These are phyloP conservation scores for Drosophila suboccidentalis DNA, from an alignment of 2,888 invertebrate species.

Conservation along the genomic window DNA sequence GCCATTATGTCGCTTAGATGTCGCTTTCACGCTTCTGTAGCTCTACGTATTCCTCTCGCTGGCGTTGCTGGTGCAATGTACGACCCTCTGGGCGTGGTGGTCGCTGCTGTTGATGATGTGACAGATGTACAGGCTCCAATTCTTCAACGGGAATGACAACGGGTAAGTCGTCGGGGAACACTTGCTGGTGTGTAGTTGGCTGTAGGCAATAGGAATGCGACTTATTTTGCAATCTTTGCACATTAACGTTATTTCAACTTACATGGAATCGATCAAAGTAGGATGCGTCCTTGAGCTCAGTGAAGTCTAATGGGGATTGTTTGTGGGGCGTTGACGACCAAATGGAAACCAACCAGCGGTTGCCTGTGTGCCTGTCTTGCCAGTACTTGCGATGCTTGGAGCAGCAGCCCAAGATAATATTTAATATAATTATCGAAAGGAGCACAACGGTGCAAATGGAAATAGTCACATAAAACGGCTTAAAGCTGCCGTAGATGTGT, in stretches of 20 bases:
- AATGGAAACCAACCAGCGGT: slow-evolving; percentile 93
- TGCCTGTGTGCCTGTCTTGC: slow-evolving; percentile 92
- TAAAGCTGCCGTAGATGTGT: slow-evolving; percentile 90
- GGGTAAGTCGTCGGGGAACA: slow-evolving; percentile 71
- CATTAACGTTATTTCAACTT: slow-evolving; percentile 28
- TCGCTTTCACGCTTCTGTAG: slow-evolving; percentile 93
- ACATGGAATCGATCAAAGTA: slow-evolving; percentile 83
- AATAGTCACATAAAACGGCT: slow-evolving; percentile 94
- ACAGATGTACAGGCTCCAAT: slow-evolving; percentile 72
- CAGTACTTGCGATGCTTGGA: slow-evolving; percentile 93
- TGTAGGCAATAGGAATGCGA: slow-evolving; percentile 28
- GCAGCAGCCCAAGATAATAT: slow-evolving; percentile 93
- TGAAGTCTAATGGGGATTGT: slow-evolving; percentile 92
- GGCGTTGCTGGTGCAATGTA: slow-evolving; percentile 81
- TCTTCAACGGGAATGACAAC: slow-evolving; percentile 81
- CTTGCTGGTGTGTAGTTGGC: slow-evolving; percentile 76
- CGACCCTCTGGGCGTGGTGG: slow-evolving; percentile 83
- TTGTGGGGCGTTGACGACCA: slow-evolving; percentile 94
- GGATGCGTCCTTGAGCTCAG: slow-evolving; percentile 89
- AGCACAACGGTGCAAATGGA: slow-evolving; percentile 91
- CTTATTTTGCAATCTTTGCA: not conserved
- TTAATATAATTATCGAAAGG: slow-evolving; percentile 90
- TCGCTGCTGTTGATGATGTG: slow-evolving; percentile 69
- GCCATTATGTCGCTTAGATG: slow-evolving; percentile 88
- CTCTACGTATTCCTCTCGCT: slow-evolving; percentile 87